Evolutionary conservation across 2,113 vertebrate genomes (phyloP).

Genomic region (Tichodroma muraria): DNA sequence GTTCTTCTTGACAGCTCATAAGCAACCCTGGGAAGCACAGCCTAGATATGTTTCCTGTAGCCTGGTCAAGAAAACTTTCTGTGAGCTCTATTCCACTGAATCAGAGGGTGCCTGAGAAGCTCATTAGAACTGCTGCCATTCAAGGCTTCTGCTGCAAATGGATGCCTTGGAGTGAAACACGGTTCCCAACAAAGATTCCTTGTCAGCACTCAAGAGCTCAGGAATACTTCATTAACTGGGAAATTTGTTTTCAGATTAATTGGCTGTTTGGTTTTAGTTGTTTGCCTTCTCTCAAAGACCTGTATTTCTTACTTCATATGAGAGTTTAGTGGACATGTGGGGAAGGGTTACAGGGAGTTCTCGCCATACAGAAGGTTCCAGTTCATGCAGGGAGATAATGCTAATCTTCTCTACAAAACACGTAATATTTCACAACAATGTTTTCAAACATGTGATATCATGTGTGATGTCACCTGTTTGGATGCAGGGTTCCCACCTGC

Average conservation of each 20-base stretch:
- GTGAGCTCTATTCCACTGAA: not conserved
- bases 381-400: not conserved
- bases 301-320: not conserved
- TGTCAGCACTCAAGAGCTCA: not conserved
- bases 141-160: not conserved
- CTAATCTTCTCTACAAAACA: not conserved
- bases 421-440: fast-evolving
- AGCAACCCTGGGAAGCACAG: not conserved
- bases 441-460: not conserved
- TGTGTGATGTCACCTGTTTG: not conserved
- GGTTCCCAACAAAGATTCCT: not conserved
- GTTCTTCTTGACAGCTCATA: not conserved
- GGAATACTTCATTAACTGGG: not conserved
- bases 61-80: not conserved
- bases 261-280: not conserved
- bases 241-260: not conserved
- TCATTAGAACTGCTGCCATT: not conserved
- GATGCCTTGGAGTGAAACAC: not conserved
- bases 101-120: not conserved
- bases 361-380: not conserved
- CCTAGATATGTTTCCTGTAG: not conserved
- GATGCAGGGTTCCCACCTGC: not conserved
- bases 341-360: not conserved
- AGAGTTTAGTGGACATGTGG: not conserved
- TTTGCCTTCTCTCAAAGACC: not conserved